Percentiles rank a stretch among this genome's conserved stretches.
Conservation (phyloP, 2,888 invertebrate species). For the Trichacis sp. region DNA sequence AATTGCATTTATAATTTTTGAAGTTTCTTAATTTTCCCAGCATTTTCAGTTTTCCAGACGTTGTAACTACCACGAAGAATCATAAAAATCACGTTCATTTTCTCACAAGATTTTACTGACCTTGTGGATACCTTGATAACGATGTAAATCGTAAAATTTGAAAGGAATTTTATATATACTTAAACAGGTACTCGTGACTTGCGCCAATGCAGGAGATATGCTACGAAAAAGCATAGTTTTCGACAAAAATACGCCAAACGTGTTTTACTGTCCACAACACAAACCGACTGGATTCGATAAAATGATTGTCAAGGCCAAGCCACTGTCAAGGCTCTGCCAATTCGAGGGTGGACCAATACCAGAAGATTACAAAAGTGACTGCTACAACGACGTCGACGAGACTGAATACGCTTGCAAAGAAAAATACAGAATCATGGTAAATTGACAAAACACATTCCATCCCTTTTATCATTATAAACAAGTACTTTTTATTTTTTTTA, state of each 20-base stretch:
- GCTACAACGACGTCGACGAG: constrained; percentile 85
- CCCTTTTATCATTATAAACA: no score
- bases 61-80: no score
- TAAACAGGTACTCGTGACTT: constrained; percentile 41
- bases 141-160: no score
- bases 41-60: no score
- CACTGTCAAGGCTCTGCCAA: constrained; percentile 80
- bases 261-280: constrained; percentile 83
- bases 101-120: neutral
- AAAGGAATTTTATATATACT: neutral
- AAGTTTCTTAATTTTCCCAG: no score
- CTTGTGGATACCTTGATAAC: no score
- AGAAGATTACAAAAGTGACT: constrained; percentile 81
- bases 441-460: no score
- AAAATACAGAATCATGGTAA: constrained; percentile 84
- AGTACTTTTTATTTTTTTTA: constrained; percentile 18
- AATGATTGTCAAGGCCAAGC: constrained; percentile 78
- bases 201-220: constrained; percentile 76
- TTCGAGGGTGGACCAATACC: constrained; percentile 79
- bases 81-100: no score
- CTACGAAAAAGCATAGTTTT: constrained; percentile 83
- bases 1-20: no score
- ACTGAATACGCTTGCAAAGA: constrained; percentile 84
- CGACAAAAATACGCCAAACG: constrained; percentile 83
- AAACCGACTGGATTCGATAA: constrained; percentile 83